Percentiles rank a stretch among this genome's conserved stretches.
These are phyloP conservation scores for Cisticola juncidis DNA, from an alignment of 2,113 vertebrate genomes.

Conservation along the genomic window DNA sequence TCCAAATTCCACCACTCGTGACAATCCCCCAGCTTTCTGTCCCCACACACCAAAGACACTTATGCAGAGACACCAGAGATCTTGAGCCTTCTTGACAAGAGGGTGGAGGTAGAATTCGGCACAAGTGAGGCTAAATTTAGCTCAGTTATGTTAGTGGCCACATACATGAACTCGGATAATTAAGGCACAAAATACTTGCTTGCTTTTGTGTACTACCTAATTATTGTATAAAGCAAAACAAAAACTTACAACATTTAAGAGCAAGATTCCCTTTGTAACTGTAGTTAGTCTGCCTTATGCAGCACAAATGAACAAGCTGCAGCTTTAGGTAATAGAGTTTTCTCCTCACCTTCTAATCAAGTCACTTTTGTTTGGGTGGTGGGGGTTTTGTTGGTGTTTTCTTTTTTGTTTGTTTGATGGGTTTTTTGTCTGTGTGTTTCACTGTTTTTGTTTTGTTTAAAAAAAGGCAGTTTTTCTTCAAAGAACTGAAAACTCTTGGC, in stretches of 20 bases:
- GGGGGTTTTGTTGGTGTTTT: background rate
- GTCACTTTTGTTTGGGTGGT: background rate
- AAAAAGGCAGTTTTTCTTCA: background rate
- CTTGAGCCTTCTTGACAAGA: background rate
- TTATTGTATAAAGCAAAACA: background rate
- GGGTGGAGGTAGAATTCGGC: accelerated
- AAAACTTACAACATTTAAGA: background rate
- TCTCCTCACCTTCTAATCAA: background rate
- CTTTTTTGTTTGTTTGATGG: too few species aligned
- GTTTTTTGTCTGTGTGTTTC: background rate
- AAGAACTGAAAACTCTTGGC: background rate
- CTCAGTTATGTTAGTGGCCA: background rate
- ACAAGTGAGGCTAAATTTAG: background rate
- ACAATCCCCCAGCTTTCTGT: background rate
- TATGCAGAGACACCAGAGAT: background rate
- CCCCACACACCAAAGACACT: background rate
- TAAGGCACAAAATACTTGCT: background rate
- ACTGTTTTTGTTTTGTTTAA: background rate
- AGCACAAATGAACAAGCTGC: background rate
- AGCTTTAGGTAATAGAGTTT: background rate
- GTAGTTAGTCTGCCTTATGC: background rate
- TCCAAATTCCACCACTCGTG: background rate
- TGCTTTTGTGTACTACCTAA: background rate
- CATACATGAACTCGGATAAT: background rate
- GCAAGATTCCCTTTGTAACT: background rate